Evolutionary conservation across 2,113 vertebrate genomes (phyloP), one percentile per base, ranked within the genome.

Genomic region (Chiloscyllium plagiosum): DNA sequence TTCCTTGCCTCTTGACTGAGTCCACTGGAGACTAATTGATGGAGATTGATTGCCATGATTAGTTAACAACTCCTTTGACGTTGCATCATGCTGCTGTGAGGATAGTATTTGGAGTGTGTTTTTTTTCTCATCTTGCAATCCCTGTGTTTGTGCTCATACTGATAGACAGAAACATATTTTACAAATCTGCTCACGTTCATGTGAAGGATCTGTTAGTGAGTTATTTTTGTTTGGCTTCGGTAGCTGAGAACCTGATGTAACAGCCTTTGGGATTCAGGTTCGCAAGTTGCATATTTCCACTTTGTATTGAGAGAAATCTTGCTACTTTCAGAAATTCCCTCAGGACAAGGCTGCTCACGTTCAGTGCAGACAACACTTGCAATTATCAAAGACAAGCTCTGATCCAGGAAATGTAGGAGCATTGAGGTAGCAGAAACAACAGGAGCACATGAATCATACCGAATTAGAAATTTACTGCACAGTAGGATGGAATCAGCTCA

Each of bases 301-400:
- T 83, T 83, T 52, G 87, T 61, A 56, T 33, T 92, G 61, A 92
- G 89, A 66, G 56, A 66, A 33, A 37, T n/a, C 20, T 93, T 66
- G 89, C 87, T 65, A 13, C 56, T n/a, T 90, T 61, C 87, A 90
- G 52, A 3, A 90, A 33, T 17, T 90, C 87, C 29, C 87, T 90
- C 56, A 90, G 52, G 87, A 65, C 26, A 29, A 0, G 52, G 19
- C 87, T 90, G 29, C n/a, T 37, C 56, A 66, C 19, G 61, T 93
- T 93, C 89, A 93, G 61, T 66, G 33, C 89, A 92, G 89, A 66
- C 56, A 92, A n/a, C 89, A 66, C 56, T 92, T 66, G 56, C 61
- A 93, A 93, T 93, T 93, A 93, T 61, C 89, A 90, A 29, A 90
- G 87, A 61, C 52, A n/a, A 29, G 87, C 52, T 90, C 50, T 61